Base-by-base conservation (phyloP, 1,140 invertebrate genomes). In the Limonius californicus region DNA sequence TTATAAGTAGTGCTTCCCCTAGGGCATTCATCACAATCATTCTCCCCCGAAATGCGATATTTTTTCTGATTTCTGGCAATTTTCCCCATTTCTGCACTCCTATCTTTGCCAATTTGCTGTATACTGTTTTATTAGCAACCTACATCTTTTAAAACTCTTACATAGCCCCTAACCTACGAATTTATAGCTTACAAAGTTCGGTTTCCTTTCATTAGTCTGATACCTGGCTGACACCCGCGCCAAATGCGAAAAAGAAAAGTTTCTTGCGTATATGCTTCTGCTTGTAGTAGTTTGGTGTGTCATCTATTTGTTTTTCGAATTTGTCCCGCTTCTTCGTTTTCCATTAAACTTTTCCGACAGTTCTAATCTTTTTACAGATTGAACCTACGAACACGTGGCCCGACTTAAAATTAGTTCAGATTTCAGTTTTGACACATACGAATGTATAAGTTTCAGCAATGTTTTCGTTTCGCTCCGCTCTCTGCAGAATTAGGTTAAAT, bases 1-100 rank as follows among this genome's bases (percentile, higher is more conserved):
- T 32, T 56, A 47, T 59, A 55, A 59, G 64, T 58, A 62, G 60
- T 56, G 47, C 27, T 59, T 43, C 57, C 56, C 59, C 57, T 14
- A 61, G 23, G 56, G 60, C 57, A 62, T 66, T 66, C 55, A 57
- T 62, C 61, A 66, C 60, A 66, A 65, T 65, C 57, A 65, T 62
- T 65, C 56, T 58, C 45, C 54, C 43, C 47, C 35, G 56, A 63
- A 60, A 45, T 61, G 63, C 59, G 43, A 61, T 65, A 65, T 65
- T 61, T 65, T 65, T 59, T 61, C 58, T 45, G 63, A 65, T 65
- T 65, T 61, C 54, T 59, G 43, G 64, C 50, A 62, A 62, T 62
- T 66, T 62, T 57, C 42, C 50, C 30, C 59, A 42, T 63, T 57
- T 61, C 35, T 55, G 57, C 47, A 42, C 55, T 53, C 32, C 45